phyloP scores from a whole-genome alignment of 2,888 invertebrate genomes.

The Unio delphinus region DNA sequence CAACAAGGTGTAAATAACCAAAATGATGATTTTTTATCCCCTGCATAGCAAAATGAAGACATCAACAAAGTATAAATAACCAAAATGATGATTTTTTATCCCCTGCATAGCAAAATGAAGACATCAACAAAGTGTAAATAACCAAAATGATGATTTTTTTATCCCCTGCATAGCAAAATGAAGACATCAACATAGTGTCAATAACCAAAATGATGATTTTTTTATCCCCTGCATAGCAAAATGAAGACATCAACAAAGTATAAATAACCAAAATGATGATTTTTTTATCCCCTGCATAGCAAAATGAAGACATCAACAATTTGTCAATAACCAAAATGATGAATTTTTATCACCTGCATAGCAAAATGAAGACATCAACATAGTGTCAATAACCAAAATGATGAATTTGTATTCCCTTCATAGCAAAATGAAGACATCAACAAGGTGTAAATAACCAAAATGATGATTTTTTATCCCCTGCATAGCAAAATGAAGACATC shows the following conservation, averaged over 20 bases:
- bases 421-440: background rate
- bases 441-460: too few relatives aligned
- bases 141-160: background rate
- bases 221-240: too few relatives aligned
- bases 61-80: background rate
- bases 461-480: too few relatives aligned
- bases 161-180: background rate
- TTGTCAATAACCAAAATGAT: too few relatives aligned
- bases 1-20: too few relatives aligned
- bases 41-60: too few relatives aligned
- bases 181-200: too few relatives aligned
- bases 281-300: background rate
- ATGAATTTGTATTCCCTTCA: too few relatives aligned
- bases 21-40: too few relatives aligned
- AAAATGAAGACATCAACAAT: background rate
- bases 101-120: background rate
- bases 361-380: background rate
- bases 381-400: background rate
- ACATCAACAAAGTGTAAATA: background rate
- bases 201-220: too few relatives aligned
- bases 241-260: background rate
- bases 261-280: background rate
- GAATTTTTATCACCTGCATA: too few relatives aligned
- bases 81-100: background rate
- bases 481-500: background rate